A percentile compares a stretch with the other conserved stretches of the same genome.
Evolutionary conservation across 1,140 invertebrate species (phyloP).

Genomic region (Bombus waltoni): DNA sequence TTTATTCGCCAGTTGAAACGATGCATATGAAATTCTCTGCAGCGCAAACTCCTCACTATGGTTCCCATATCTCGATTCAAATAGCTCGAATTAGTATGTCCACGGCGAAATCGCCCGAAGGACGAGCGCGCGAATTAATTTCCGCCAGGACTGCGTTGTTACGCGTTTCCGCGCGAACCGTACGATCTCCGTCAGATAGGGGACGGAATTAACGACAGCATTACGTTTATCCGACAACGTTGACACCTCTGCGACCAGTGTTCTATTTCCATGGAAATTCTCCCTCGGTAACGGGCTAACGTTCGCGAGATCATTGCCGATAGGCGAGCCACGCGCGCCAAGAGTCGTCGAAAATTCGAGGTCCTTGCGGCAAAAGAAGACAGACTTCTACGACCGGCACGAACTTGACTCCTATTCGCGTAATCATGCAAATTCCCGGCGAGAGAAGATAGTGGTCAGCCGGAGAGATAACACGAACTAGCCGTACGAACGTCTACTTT

Average conservation of each 20-base stretch:
- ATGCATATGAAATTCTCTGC: neutral
- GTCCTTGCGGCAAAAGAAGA: neutral
- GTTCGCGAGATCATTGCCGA: neutral
- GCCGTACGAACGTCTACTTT: neutral
- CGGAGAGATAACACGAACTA: neutral
- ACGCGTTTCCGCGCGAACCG: neutral
- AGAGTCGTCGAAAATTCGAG: neutral
- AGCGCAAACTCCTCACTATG: neutral
- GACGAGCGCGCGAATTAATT: conserved; percentile 19
- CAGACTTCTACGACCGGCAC: neutral
- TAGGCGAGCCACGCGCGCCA: neutral
- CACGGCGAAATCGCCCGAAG: neutral
- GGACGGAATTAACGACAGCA: conserved; percentile 43
- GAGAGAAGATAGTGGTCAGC: neutral
- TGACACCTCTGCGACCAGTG: neutral
- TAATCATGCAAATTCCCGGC: conserved; percentile 19
- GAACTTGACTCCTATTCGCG: neutral
- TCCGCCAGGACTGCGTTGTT: conserved; percentile 19
- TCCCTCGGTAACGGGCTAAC: conserved; percentile 8
- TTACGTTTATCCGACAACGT: conserved; percentile 20
- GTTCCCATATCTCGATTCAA: neutral
- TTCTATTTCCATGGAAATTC: conserved; percentile 64
- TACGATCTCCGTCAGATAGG: conserved; percentile 30
- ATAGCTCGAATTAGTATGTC: neutral
- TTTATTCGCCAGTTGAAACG: neutral